Evolutionary conservation across 1,140 invertebrate species (phyloP).

Genomic region (Sycophaga agraensis): DNA sequence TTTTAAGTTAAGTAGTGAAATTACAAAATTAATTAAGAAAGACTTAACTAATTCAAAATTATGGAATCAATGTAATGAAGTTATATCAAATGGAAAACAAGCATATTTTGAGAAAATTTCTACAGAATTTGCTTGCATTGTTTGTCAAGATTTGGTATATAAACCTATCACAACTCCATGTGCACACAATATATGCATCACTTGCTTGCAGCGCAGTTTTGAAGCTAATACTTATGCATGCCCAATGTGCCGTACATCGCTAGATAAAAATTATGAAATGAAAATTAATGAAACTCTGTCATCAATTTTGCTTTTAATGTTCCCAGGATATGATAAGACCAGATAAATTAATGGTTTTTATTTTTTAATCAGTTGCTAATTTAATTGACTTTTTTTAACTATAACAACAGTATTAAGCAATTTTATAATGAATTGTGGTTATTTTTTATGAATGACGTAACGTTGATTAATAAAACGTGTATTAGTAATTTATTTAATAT

Average conservation of each 20-base stretch:
- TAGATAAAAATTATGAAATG: slow-evolving; percentile 62
- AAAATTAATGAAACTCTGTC: slow-evolving; percentile 62
- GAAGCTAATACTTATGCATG: slow-evolving; percentile 66
- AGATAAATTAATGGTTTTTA: slow-evolving; percentile 37
- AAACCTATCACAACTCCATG: slow-evolving; percentile 76
- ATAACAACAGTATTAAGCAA: slow-evolving; percentile 27
- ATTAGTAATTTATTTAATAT: no score
- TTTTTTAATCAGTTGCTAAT: not conserved
- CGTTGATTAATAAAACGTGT: not conserved
- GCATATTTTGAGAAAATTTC: slow-evolving; percentile 29
- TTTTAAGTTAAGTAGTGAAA: slow-evolving; percentile 57
- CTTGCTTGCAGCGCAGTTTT: slow-evolving; percentile 72
- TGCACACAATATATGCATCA: slow-evolving; percentile 74
- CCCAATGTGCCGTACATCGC: slow-evolving; percentile 67
- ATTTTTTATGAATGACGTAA: slow-evolving; percentile 1
- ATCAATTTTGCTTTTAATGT: slow-evolving; percentile 59
- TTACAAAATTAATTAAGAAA: slow-evolving; percentile 60
- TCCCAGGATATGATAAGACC: slow-evolving; percentile 68
- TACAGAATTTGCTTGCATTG: slow-evolving; percentile 73
- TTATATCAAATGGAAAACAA: slow-evolving; percentile 55
- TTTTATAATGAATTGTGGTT: slow-evolving; percentile 1
- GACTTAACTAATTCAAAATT: slow-evolving; percentile 69
- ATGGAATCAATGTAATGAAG: slow-evolving; percentile 65
- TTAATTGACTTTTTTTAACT: slow-evolving; percentile 5
- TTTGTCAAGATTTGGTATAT: slow-evolving; percentile 75